Evolutionary conservation across 2,888 invertebrate genomes (phyloP).

Genomic region (Ceramica pisi): DNA sequence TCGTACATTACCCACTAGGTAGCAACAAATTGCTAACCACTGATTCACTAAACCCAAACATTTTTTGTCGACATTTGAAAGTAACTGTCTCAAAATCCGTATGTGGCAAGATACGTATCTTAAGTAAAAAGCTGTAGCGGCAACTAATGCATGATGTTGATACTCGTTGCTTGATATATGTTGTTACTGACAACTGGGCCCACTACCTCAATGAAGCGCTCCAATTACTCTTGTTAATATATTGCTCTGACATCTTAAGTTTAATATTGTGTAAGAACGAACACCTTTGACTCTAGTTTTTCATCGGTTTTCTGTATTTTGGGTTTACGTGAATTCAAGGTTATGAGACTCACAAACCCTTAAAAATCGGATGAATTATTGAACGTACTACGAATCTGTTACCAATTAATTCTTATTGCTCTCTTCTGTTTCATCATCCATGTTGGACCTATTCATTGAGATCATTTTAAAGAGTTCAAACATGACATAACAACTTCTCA

Average conservation of each 20-base stretch:
- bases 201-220: constrained; percentile 75
- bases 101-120: constrained; percentile 77
- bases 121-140: constrained; percentile 77
- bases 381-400: no score
- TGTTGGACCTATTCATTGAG: no score
- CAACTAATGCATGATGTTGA: constrained; percentile 78
- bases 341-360: no score
- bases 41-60: constrained; percentile 51
- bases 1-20: constrained; percentile 21
- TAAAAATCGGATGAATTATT: no score
- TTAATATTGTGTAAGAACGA: constrained; percentile 53
- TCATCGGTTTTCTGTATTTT: background rate
- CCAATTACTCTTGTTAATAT: constrained; percentile 70
- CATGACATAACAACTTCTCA: no score
- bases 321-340: background rate
- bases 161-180: constrained; percentile 77
- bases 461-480: no score
- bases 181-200: constrained; percentile 79
- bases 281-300: constrained; percentile 25
- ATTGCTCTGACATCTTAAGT: constrained; percentile 63
- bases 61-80: constrained; percentile 58
- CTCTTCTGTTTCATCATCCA: no score
- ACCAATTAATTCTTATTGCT: no score
- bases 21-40: constrained; percentile 48
- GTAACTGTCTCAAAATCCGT: constrained; percentile 75